Evolutionary conservation across 2,888 invertebrate species (phyloP).

Genomic region (Chymomyza fuscimana): DNA sequence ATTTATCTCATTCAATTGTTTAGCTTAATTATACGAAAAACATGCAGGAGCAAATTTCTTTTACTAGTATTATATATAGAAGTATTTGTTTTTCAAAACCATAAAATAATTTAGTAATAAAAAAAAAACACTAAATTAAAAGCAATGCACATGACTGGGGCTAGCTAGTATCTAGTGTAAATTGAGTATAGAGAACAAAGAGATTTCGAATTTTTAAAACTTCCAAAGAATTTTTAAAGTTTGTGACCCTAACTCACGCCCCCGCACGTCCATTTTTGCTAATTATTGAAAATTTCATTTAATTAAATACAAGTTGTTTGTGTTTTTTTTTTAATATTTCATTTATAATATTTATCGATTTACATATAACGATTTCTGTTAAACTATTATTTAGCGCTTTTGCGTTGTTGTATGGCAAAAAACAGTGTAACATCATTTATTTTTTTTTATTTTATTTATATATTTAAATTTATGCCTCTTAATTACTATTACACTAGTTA

Average conservation of each 20-base stretch:
- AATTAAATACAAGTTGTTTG: background rate
- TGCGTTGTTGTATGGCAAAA: constrained; percentile 45
- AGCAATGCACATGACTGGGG: background rate
- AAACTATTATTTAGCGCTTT: constrained; percentile 64
- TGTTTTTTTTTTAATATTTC: constrained; percentile 6
- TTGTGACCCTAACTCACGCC: background rate
- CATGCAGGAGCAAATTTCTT: constrained; percentile 60
- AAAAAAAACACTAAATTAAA: background rate
- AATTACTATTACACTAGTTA: constrained; percentile 31
- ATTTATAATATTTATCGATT: constrained; percentile 23
- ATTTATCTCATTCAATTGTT: constrained; percentile 17
- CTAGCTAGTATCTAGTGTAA: background rate
- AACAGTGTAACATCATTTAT: constrained; percentile 48
- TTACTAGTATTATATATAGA: constrained; percentile 48
- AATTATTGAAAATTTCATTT: constrained; percentile 17
- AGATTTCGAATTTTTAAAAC: background rate
- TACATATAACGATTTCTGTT: constrained; percentile 64
- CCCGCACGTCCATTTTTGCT: constrained; percentile 28
- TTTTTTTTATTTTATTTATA: constrained; percentile 27
- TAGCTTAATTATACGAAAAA: constrained; percentile 53
- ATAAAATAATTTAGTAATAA: background rate
- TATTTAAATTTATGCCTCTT: constrained; percentile 27
- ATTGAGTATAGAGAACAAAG: no score
- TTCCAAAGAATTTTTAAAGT: background rate
- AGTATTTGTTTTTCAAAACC: background rate